Percentiles rank a stretch among this genome's conserved stretches.
Evolutionary conservation across 2,888 invertebrate genomes (phyloP).

Genomic region (Caenorhabditis sp.): DNA sequence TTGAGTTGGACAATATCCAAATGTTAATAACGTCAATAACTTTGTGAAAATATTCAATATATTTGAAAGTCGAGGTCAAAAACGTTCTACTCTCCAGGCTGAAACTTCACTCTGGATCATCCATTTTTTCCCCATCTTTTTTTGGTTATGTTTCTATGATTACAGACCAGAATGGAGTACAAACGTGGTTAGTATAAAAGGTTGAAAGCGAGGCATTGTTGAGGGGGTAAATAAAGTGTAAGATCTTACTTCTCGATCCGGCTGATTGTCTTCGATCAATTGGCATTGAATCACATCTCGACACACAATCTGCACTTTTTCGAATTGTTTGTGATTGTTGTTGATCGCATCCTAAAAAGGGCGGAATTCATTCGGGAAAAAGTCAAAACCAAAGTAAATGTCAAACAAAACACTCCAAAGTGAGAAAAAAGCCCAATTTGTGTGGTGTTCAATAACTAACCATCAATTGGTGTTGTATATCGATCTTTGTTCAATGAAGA

Average conservation of each 20-base stretch:
- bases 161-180: too few species aligned
- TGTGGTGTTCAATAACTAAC: background rate
- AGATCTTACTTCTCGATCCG: conserved; percentile 42
- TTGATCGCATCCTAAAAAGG: background rate
- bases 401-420: background rate
- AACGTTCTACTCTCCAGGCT: too few species aligned
- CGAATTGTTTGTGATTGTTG: conserved; percentile 7
- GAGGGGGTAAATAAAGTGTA: too few species aligned
- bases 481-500: conserved; percentile 60
- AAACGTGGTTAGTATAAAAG: too few species aligned
- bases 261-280: conserved; percentile 49
- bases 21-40: too few species aligned
- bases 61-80: too few species aligned
- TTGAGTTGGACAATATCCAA: too few species aligned
- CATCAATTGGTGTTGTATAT: conserved; percentile 45
- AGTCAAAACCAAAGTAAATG: background rate
- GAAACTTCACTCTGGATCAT: too few species aligned
- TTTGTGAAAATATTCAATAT: too few species aligned
- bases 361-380: background rate
- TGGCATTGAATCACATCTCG: conserved; percentile 51
- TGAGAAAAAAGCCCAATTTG: background rate
- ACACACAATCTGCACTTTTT: conserved; percentile 47
- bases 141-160: too few species aligned
- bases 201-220: too few species aligned
- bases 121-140: too few species aligned